Evolutionary conservation across 2,797 vertebrate species (phyloP), one percentile per base, ranked within the genome.

Genomic region (Danio tinwini): DNA sequence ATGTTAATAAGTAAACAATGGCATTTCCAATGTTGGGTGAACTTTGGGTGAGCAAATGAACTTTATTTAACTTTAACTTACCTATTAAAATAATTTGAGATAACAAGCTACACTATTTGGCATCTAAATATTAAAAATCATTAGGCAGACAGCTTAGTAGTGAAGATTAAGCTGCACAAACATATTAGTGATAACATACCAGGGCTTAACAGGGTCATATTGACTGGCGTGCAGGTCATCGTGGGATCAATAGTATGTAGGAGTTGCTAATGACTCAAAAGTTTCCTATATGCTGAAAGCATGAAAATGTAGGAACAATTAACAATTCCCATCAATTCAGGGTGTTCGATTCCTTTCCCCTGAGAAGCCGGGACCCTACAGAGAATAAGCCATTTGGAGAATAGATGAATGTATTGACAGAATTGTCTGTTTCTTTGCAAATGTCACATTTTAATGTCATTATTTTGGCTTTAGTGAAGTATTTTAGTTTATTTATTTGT

Each of bases 201-300:
- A 56, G 17, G 12, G 39, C n/a, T 58, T 47, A 59, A 44, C 12
- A 73, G 13, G 42, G 53, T 59, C 19, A 16, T 16, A 47, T 13
- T 71, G 68, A 71, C 50, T 19, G 40, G 39, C 13, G 45, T 37
- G 40, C 8, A 73, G 70, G 13, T 59, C 13, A 58, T 53, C 29
- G 6, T 40, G n/a, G 17, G 39, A 55, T 59, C 70, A 59, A 58
- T 73, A 29, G 17, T 44, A 58, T 6, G 7, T 44, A 11, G 9
- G 70, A 72, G 7, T 5, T 58, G 17, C 0, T 73, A 59, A 44
- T 8, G n/a, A 42, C n/a, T 55, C 4, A 71, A 55, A 59, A 11
- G 2, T 47, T 59, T 52, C 13, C 19, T 58, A 73, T 47, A 58
- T 59, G 3, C 5, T 73, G 7, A 29, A 72, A 45, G 13, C 17